Conservation (phyloP, 2,888 invertebrate genomes). For the Tolmerus cingulatus region DNA sequence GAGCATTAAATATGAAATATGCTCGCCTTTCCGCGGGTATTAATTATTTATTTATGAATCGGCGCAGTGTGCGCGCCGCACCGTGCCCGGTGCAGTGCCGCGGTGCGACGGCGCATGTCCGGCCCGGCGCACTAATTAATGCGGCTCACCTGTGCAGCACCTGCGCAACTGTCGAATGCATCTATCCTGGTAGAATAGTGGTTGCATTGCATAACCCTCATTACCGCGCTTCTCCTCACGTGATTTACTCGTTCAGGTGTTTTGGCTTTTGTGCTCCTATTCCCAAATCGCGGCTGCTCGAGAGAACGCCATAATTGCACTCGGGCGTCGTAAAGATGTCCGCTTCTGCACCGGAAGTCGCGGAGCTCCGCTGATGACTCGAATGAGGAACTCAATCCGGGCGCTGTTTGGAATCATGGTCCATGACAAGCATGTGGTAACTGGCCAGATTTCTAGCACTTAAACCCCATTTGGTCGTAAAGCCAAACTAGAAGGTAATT, state of each 20-base stretch:
- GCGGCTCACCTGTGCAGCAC: not conserved
- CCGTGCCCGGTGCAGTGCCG: not conserved
- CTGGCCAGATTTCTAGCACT: not conserved
- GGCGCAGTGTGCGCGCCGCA: not conserved
- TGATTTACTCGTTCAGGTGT: constrained; percentile 37
- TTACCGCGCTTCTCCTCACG: not conserved
- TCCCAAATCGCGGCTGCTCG: not conserved
- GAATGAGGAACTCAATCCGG: not conserved
- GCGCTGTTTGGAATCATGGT: not conserved
- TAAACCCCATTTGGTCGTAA: not conserved
- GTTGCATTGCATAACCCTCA: constrained; percentile 11
- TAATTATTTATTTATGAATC: constrained; percentile 35
- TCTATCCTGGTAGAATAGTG: constrained; percentile 9
- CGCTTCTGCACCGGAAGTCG: not conserved
- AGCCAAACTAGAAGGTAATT: not conserved
- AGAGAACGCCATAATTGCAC: not conserved
- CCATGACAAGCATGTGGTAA: not conserved
- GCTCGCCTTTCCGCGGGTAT: constrained; percentile 23
- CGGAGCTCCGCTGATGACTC: not conserved
- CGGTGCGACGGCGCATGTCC: not conserved
- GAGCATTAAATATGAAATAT: constrained; percentile 30
- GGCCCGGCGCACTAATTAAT: constrained; percentile 27
- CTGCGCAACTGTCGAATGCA: constrained; percentile 20
- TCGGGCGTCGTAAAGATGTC: not conserved
- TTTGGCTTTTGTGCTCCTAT: constrained; percentile 4